A percentile compares a stretch with the other conserved stretches of the same genome.
Evolutionary conservation across 2,888 invertebrate species (phyloP).

Genomic region (Platerodrilus igneus): DNA sequence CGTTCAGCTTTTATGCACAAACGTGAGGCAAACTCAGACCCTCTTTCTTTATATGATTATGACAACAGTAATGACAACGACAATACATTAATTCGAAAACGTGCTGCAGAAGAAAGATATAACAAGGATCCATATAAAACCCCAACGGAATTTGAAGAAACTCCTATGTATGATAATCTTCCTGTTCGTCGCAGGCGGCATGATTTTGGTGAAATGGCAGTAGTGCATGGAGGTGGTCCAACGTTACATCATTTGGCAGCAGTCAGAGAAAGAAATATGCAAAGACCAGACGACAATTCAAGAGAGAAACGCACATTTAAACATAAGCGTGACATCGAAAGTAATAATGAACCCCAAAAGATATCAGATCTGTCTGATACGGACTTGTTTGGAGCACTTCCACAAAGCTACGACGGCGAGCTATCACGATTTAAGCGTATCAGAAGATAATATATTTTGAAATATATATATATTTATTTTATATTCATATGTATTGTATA

Average conservation of each 20-base stretch:
- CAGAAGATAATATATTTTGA: constrained; percentile 29
- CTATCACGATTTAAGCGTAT: constrained; percentile 45
- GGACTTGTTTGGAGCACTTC: constrained; percentile 46
- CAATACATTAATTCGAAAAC: neutral
- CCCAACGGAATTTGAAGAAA: no score
- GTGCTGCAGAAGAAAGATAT: neutral
- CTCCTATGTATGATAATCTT: no score
- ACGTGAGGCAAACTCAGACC: constrained; percentile 32
- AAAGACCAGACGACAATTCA: constrained; percentile 20
- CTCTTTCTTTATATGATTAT: constrained; percentile 38
- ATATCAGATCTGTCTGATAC: constrained; percentile 40
- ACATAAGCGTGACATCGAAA: neutral
- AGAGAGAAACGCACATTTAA: constrained; percentile 16
- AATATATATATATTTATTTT: no score
- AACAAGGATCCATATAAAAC: neutral
- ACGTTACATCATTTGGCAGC: constrained; percentile 33
- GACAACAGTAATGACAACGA: constrained; percentile 39
- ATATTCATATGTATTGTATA: no score
- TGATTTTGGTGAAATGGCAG: constrained; percentile 29
- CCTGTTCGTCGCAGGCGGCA: constrained; percentile 30
- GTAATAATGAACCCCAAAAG: constrained; percentile 12
- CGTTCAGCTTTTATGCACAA: constrained; percentile 42
- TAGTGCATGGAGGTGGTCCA: constrained; percentile 31
- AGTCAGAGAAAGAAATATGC: constrained; percentile 32
- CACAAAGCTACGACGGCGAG: constrained; percentile 45